Base-by-base conservation (phyloP, 1,140 invertebrate species). In the Drosophila grimshawi region DNA sequence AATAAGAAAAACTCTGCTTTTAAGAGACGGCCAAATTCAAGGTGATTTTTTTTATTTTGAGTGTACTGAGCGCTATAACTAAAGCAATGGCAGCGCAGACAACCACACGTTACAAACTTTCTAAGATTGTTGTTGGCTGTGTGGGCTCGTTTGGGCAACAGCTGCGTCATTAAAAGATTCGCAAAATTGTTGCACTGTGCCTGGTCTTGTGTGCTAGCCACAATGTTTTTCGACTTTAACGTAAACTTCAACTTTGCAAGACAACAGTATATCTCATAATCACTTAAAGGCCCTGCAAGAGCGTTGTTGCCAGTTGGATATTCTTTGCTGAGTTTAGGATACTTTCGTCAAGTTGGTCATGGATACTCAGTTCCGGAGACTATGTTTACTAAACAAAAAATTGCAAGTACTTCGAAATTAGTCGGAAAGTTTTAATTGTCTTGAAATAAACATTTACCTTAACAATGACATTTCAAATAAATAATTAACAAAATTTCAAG, bases 121-220 rank as follows among this genome's bases (percentile, higher is more conserved):
- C 49, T 10, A 45, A 65, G 52, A 51, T 33, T 70, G 48, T 53
- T 72, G 62, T 52, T 51, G 53, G 61, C 48, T 53, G 53, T 60
- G n/a, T 69, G 65, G 66, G 62, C 60, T 66, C 61, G 59, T 64
- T 67, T 78, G 52, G 65, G 83, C n/a, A 82, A 88, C 83, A 86
- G 76, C 71, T 88, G 80, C 65, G 80, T 77, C 83, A 73, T 80
- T 78, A 74, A 88, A 86, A 77, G 76, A 82, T 86, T 82, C 71
- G 74, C 76, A 69, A 76, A 80, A 88, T 77, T 82, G 78, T 81
- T 86, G 82, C 82, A 76, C 61, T 75, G 74, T 66, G 11, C 6
- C 64, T 53, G 52, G 70, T 57, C 41, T 19, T 51, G 39, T 11
- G 30, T 19, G 52, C 29, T 68, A 63, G 73, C 85, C 81, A 81